These are phyloP conservation scores for Tetranychus piercei DNA, from an alignment of 2,888 invertebrate genomes.

Conservation along the genomic window DNA sequence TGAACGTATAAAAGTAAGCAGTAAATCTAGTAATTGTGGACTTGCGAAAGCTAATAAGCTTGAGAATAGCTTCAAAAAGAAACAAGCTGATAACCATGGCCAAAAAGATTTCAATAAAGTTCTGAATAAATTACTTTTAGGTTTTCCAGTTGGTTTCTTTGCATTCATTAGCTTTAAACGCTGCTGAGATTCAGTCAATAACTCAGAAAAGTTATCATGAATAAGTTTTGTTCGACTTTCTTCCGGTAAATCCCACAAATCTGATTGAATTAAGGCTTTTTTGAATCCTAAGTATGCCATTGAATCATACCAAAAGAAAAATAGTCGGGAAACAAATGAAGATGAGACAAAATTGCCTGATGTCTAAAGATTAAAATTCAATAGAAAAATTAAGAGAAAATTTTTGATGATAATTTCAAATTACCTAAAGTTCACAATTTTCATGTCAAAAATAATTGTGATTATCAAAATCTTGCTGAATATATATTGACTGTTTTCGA, in stretches of 20 bases:
- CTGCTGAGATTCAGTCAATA: background rate
- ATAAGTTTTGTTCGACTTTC: background rate
- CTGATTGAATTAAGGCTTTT: background rate
- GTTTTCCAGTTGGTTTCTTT: background rate
- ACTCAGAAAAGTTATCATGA: background rate
- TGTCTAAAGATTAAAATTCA: background rate
- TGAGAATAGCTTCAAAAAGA: slow-evolving; percentile 39
- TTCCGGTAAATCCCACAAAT: background rate
- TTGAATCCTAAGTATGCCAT: background rate
- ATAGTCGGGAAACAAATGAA: background rate
- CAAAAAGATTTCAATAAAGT: background rate
- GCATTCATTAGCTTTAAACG: background rate
- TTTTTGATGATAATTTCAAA: too few species aligned
- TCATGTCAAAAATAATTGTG: too few species aligned
- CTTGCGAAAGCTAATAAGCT: slow-evolving; percentile 11
- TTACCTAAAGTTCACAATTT: too few species aligned
- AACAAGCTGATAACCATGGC: background rate
- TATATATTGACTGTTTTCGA: too few species aligned
- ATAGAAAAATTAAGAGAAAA: background rate
- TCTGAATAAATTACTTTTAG: background rate
- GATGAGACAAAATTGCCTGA: background rate
- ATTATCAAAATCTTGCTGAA: too few species aligned
- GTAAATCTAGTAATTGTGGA: background rate
- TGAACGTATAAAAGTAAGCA: background rate
- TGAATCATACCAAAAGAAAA: background rate